phyloP scores from a whole-genome alignment of 2,888 invertebrate species.

The Oconnorella tubifera region DNA sequence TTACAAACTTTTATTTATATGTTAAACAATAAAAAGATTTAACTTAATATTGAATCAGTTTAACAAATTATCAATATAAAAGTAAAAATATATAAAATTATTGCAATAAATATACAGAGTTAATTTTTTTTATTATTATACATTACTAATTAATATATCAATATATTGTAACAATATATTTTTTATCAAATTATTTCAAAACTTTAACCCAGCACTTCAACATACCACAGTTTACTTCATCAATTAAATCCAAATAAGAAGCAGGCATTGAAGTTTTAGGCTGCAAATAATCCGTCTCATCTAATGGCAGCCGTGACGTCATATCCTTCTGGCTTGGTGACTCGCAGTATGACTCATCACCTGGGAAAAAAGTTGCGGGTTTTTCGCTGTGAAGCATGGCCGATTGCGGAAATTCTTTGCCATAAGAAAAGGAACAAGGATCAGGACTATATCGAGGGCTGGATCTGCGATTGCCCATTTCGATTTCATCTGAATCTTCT shows the following conservation, averaged over 20 bases:
- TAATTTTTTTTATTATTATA: not conserved
- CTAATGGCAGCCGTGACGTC: conserved; percentile 67
- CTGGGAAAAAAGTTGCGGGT: too few species aligned
- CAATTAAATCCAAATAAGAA: conserved; percentile 80
- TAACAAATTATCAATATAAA: too few species aligned
- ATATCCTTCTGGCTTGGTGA: not conserved
- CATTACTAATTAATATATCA: too few species aligned
- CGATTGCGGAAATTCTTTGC: conserved; percentile 1
- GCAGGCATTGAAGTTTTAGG: conserved; percentile 72
- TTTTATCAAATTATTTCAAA: too few species aligned
- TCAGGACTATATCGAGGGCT: conserved; percentile 15
- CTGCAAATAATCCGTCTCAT: conserved; percentile 94
- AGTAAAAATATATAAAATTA: too few species aligned
- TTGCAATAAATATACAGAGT: not conserved
- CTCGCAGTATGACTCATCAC: not conserved
- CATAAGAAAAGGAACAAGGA: conserved; percentile 12
- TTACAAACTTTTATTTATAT: too few species aligned
- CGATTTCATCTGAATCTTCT: too few species aligned
- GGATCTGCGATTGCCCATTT: too few species aligned
- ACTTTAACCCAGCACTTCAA: too few species aligned
- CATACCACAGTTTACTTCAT: conserved; percentile 3
- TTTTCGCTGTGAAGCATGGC: not conserved
- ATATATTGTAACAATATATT: too few species aligned
- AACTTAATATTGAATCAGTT: too few species aligned
- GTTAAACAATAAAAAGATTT: too few species aligned